Conservation (phyloP, 2,797 vertebrate species). For the Chaetophractus vellerosus region DNA sequence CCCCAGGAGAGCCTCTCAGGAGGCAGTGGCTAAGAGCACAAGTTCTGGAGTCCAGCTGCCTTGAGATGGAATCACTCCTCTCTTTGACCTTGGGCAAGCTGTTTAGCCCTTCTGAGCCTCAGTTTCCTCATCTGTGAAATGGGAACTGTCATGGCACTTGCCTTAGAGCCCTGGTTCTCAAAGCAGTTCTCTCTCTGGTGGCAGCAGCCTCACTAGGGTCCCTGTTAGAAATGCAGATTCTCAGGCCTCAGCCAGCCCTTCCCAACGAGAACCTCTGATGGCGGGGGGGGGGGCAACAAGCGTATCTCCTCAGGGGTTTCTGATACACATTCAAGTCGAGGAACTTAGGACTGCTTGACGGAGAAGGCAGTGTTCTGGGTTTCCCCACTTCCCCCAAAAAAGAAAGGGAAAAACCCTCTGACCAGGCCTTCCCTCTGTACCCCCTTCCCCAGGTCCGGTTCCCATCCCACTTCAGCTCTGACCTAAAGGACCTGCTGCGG, state of each 20-base stretch:
- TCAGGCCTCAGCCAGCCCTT: not conserved
- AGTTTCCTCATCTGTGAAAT: not conserved
- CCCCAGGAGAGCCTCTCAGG: not conserved
- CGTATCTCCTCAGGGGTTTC: not conserved
- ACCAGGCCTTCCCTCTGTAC: not conserved
- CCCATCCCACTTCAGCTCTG: constrained; percentile 90
- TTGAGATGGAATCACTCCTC: not conserved
- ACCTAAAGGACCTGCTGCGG: constrained; percentile 90
- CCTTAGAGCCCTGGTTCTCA: not conserved
- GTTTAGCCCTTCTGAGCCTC: not conserved
- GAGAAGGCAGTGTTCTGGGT: not conserved
- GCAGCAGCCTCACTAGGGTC: not conserved
- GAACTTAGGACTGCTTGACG: not conserved
- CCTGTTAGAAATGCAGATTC: not conserved
- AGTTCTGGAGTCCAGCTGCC: not conserved
- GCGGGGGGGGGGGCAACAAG: not conserved
- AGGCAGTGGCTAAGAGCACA: not conserved
- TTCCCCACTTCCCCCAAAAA: not conserved
- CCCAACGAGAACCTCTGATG: not conserved
- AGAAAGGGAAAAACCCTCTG: not conserved
- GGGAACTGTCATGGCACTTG: not conserved
- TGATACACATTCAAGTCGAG: not conserved
- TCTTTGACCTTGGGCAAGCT: not conserved
- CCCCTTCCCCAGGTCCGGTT: constrained; percentile 88
- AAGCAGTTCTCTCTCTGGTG: not conserved